Evolutionary conservation across 2,797 vertebrate species (phyloP).

Genomic region (Austrolebias charrua): DNA sequence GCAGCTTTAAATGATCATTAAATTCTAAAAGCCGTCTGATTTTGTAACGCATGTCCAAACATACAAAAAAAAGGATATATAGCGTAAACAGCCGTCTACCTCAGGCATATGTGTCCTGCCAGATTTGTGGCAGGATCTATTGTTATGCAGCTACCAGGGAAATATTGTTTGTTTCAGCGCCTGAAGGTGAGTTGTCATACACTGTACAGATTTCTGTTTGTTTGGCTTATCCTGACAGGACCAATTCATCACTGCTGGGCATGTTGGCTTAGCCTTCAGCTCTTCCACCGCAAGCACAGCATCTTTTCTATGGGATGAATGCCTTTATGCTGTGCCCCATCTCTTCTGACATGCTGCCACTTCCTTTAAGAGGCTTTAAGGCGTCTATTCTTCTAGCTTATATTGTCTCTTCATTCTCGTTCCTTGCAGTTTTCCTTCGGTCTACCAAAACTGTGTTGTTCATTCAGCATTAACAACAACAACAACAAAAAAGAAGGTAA

Average conservation of each 20-base stretch:
- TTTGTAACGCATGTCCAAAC: neutral
- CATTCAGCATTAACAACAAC: neutral
- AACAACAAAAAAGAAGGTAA: neutral
- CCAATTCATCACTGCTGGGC: constrained; percentile 65
- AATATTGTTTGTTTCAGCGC: constrained; percentile 53
- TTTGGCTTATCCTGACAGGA: constrained; percentile 67
- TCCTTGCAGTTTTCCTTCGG: neutral
- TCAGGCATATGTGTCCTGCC: constrained; percentile 44
- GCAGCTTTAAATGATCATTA: constrained; percentile 7
- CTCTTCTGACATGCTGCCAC: constrained; percentile 41
- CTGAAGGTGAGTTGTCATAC: constrained; percentile 60
- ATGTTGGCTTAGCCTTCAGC: constrained; percentile 60
- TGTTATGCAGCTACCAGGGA: constrained; percentile 36
- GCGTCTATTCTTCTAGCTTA: constrained; percentile 31
- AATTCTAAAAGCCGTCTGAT: too few species aligned
- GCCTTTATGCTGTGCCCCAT: constrained; percentile 15
- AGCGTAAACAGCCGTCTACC: too few species aligned
- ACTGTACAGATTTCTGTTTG: constrained; percentile 62
- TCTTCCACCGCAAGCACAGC: constrained; percentile 43
- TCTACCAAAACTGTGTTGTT: constrained; percentile 12
- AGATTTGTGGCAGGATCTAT: constrained; percentile 28
- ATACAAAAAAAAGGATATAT: neutral
- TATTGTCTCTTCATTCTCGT: constrained; percentile 22
- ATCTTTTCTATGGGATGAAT: constrained; percentile 44
- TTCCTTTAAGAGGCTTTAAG: constrained; percentile 38